Conservation (phyloP, 2,797 vertebrate species). For the Galagoides demidoff region DNA sequence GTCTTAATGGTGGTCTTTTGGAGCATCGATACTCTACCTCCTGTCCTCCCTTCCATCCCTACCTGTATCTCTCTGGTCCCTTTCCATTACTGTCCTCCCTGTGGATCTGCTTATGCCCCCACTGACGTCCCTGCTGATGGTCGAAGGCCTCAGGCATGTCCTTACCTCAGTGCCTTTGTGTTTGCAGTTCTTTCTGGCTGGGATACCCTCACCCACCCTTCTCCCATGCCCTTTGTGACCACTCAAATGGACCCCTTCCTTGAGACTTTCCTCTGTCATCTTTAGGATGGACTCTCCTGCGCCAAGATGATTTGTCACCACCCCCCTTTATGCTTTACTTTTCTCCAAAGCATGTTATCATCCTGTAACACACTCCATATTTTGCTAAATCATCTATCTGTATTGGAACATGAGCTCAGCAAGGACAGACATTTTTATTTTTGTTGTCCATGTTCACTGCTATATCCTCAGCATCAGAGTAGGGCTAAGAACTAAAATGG, state of each 20-base stretch:
- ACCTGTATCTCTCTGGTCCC: neutral
- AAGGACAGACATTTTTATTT: neutral
- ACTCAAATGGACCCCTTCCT: neutral
- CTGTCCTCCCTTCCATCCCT: neutral
- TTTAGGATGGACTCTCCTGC: neutral
- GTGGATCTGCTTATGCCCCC: neutral
- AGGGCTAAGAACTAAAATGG: neutral
- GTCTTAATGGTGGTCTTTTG: neutral
- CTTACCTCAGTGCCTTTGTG: neutral
- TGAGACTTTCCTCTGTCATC: neutral
- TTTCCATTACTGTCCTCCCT: neutral
- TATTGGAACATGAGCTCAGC: neutral
- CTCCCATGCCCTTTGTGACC: neutral
- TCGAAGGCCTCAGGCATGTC: accelerated
- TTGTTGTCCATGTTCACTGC: neutral
- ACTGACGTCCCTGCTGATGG: neutral
- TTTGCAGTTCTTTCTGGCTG: neutral
- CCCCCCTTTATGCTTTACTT: neutral
- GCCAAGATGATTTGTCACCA: neutral
- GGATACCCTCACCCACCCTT: neutral
- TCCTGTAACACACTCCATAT: neutral
- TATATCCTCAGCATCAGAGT: neutral
- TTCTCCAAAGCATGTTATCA: neutral
- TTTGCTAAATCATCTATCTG: neutral
- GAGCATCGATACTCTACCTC: neutral